Evolutionary conservation across 2,797 vertebrate genomes (phyloP).

Genomic region (Myripristis jacobus): DNA sequence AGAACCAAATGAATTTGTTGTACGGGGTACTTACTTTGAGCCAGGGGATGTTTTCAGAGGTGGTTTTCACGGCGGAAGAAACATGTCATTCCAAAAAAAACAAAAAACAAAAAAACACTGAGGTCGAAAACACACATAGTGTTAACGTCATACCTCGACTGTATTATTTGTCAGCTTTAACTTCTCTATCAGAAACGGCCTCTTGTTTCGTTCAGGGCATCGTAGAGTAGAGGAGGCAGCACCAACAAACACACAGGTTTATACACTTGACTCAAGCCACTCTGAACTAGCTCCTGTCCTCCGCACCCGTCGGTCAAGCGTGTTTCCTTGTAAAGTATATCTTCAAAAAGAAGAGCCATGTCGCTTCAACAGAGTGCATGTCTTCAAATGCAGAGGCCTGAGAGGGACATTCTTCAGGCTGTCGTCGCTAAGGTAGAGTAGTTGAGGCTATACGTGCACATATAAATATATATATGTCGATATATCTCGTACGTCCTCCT

Average conservation of each 20-base stretch:
- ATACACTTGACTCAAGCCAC: slow-evolving; percentile 40
- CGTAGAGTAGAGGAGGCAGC: slow-evolving; percentile 50
- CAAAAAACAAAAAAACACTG: slow-evolving; percentile 47
- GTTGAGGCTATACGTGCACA: slow-evolving; percentile 53
- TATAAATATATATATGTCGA: slow-evolving; percentile 33
- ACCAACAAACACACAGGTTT: slow-evolving; percentile 51
- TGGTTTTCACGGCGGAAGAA: slow-evolving; percentile 56
- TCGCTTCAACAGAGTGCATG: slow-evolving; percentile 53
- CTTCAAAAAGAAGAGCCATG: slow-evolving; percentile 20
- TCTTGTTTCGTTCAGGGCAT: slow-evolving; percentile 68
- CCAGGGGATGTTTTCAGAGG: slow-evolving; percentile 63
- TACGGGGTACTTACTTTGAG: slow-evolving; percentile 64
- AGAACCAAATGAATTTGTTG: slow-evolving; percentile 80
- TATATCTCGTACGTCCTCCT: slow-evolving; percentile 43
- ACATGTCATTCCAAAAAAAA: slow-evolving; percentile 72
- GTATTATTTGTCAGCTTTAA: slow-evolving; percentile 84
- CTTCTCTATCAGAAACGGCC: slow-evolving; percentile 66
- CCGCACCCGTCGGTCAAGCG: slow-evolving; percentile 39
- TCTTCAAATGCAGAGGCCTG: slow-evolving; percentile 36
- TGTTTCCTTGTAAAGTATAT: slow-evolving; percentile 9
- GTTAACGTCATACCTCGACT: slow-evolving; percentile 81
- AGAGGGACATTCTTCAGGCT: slow-evolving; percentile 31
- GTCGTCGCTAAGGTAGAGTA: slow-evolving; percentile 37
- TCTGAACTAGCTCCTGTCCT: slow-evolving; percentile 20
- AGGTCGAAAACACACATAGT: slow-evolving; percentile 67